These are phyloP conservation scores for Sus scrofa DNA, from an alignment of 2,113 vertebrate species.

Conservation along the genomic window T2T-Sscrofa CM000812.6:85164501-85165000, in stretches of 20 bases:
- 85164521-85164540: too few relatives aligned
- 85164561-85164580: too few relatives aligned
- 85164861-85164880: not conserved
- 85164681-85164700: not conserved
- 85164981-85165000: not conserved
- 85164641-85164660: not conserved
- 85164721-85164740: not conserved
- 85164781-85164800: not conserved
- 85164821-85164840: not conserved
- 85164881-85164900: not conserved
- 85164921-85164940: not conserved
- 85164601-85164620: not conserved
- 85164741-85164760: not conserved
- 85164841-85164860: not conserved
- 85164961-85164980: not conserved
- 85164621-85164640: not conserved
- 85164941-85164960: not conserved
- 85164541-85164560: too few relatives aligned
- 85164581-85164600: too few relatives aligned
- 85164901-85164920: not conserved
- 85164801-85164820: not conserved
- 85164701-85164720: not conserved
- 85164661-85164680: not conserved
- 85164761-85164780: not conserved
- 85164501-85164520: too few relatives aligned